phyloP scores from a whole-genome alignment of 2,888 invertebrate genomes.

The Choristoneura rosaceana region DNA sequence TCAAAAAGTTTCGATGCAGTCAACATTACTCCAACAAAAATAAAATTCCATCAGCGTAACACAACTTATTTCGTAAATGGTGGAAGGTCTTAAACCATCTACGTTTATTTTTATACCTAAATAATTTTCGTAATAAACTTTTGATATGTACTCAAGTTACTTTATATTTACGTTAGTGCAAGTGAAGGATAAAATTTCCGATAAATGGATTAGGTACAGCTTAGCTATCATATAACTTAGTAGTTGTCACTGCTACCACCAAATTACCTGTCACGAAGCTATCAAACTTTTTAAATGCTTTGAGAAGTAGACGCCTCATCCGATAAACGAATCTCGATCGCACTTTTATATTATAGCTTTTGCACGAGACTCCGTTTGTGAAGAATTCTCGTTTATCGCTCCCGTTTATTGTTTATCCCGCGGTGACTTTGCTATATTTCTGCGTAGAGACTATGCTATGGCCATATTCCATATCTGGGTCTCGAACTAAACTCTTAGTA shows the following conservation, averaged over 20 bases:
- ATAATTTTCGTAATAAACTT: conserved; percentile 30
- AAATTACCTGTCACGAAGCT: conserved; percentile 34
- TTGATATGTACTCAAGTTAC: conserved; percentile 28
- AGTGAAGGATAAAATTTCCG: conserved; percentile 19
- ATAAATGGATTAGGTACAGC: conserved; percentile 1
- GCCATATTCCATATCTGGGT: too few relatives aligned
- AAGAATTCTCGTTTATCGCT: too few relatives aligned
- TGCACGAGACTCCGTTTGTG: too few relatives aligned
- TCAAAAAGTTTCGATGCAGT: not conserved
- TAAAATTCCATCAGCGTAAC: conserved; percentile 1
- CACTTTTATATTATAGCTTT: conserved; percentile 10
- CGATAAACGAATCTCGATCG: conserved; percentile 23
- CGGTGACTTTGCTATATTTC: too few relatives aligned
- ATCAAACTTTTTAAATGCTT: conserved; percentile 36
- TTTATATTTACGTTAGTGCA: conserved; percentile 9
- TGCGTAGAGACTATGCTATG: too few relatives aligned
- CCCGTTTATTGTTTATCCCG: too few relatives aligned
- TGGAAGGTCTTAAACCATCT: conserved; percentile 12
- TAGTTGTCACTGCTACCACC: conserved; percentile 20
- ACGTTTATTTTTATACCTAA: conserved; percentile 23
- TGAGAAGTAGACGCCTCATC: conserved; percentile 13
- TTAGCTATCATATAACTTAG: conserved; percentile 1
- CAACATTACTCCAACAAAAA: not conserved
- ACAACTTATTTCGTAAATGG: conserved; percentile 3
- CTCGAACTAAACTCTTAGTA: too few relatives aligned